Evolutionary conservation across 2,888 invertebrate genomes (phyloP).

Genomic region (Ormyrus labotus): DNA sequence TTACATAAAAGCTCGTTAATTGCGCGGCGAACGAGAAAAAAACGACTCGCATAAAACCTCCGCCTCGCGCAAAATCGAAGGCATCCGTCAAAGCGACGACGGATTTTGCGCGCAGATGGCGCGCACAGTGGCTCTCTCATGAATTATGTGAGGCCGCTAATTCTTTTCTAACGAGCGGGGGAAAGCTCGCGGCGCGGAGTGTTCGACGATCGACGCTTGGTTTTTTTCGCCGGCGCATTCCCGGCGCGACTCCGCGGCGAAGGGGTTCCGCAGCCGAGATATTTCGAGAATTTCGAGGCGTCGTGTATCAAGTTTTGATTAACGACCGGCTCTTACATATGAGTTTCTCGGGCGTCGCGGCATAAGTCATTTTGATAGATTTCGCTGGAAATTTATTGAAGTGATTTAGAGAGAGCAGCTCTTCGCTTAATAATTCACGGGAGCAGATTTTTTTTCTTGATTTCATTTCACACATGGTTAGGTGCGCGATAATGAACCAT

Average conservation of each 20-base stretch:
- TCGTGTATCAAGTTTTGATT: not conserved
- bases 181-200: constrained; percentile 1
- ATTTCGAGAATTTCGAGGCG: constrained; percentile 16
- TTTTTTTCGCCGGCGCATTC: constrained; percentile 1
- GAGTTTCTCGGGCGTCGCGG: not conserved
- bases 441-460: no score
- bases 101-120: constrained; percentile 39
- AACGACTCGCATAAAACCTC: not conserved
- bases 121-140: constrained; percentile 6
- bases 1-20: constrained; percentile 49
- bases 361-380: not conserved
- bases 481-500: constrained; percentile 9
- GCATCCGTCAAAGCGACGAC: constrained; percentile 49
- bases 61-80: constrained; percentile 44
- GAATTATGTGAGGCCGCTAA: constrained; percentile 36
- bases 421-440: no score
- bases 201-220: constrained; percentile 30
- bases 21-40: constrained; percentile 14
- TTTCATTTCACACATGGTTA: no score
- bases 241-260: constrained; percentile 19
- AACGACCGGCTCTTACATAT: not conserved
- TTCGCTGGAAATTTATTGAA: no score
- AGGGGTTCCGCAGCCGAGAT: not conserved
- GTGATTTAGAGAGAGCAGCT: no score
- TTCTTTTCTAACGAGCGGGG: constrained; percentile 45